Evolutionary conservation across 2,797 vertebrate species (phyloP).

Genomic region (Schizopygopsis malacanthus): DNA sequence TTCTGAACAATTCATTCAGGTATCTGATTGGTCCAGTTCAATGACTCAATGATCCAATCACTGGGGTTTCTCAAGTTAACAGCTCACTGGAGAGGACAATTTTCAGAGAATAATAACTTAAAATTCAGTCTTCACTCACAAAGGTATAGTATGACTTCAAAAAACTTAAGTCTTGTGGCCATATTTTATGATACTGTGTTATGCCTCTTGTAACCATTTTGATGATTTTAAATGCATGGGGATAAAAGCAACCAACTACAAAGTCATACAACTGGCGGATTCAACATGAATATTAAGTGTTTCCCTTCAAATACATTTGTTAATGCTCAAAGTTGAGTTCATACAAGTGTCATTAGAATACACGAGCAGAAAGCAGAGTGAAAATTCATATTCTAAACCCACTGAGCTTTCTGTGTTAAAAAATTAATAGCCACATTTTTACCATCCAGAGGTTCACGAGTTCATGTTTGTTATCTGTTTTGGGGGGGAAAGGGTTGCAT

Average conservation of each 20-base stretch:
- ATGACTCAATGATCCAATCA: background rate
- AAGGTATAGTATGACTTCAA: background rate
- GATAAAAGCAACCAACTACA: background rate
- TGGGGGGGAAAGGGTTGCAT: background rate
- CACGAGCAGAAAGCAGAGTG: background rate
- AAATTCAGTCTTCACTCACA: background rate
- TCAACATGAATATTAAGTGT: background rate
- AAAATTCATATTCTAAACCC: background rate
- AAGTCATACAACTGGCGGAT: background rate
- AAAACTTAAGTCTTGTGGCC: background rate
- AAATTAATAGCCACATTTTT: slow-evolving; percentile 17
- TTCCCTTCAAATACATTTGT: background rate
- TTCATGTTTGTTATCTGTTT: background rate
- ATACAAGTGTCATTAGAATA: background rate
- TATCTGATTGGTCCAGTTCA: background rate
- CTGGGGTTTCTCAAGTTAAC: background rate
- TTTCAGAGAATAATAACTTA: background rate
- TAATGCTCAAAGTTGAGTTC: slow-evolving; percentile 2
- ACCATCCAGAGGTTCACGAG: background rate
- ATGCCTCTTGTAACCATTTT: background rate
- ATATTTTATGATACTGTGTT: background rate
- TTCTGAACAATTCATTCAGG: background rate
- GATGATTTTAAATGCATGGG: background rate
- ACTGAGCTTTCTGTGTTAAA: slow-evolving; percentile 15
- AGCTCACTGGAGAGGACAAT: background rate